Conservation (phyloP, 2,888 invertebrate genomes). For the Polymixis lichenea region DNA sequence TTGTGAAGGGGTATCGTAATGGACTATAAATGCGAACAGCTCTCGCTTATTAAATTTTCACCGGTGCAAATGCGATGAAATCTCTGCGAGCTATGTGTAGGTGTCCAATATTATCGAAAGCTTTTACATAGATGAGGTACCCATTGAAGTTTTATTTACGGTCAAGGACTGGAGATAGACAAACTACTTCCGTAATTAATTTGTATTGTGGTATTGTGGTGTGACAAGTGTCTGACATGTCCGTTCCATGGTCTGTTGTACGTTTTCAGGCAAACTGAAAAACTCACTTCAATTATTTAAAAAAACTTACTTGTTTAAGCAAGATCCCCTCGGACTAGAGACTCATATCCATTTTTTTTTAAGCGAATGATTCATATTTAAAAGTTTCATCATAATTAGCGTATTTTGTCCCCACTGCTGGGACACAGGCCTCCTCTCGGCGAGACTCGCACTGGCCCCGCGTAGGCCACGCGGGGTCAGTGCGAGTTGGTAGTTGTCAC, state of each 20-base stretch:
- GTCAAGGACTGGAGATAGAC: constrained; percentile 2
- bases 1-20: neutral
- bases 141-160: constrained; percentile 1
- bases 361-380: neutral
- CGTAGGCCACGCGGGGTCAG: too few relatives aligned
- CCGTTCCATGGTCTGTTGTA: neutral
- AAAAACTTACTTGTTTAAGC: neutral
- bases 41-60: constrained; percentile 25
- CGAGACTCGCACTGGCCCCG: too few relatives aligned
- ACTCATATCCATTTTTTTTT: neutral
- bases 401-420: too few relatives aligned
- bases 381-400: too few relatives aligned
- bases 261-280: neutral
- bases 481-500: too few relatives aligned
- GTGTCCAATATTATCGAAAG: constrained; percentile 23
- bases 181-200: constrained; percentile 20
- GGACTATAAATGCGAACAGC: constrained; percentile 11
- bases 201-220: neutral
- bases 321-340: neutral
- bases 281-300: neutral
- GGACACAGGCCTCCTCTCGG: too few relatives aligned
- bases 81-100: neutral
- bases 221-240: neutral
- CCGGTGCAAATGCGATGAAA: constrained; percentile 7
- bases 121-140: constrained; percentile 21